Conservation (phyloP, 2,113 vertebrate species). For the Apteryx owenii region DNA sequence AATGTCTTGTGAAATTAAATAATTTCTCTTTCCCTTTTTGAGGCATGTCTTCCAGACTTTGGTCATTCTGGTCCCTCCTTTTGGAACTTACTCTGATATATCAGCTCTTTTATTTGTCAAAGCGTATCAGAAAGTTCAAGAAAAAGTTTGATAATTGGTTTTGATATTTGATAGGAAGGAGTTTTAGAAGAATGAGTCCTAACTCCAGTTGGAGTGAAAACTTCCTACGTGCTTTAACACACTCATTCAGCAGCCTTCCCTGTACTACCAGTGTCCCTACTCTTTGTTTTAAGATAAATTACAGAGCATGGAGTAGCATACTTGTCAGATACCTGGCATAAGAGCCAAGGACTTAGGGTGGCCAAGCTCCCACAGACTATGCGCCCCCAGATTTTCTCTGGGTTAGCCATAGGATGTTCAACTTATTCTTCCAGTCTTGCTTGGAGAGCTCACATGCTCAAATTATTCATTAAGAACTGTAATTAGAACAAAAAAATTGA, state of each 20-base stretch:
- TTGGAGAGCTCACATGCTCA: background rate
- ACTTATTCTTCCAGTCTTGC: background rate
- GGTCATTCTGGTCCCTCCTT: background rate
- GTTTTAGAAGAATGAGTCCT: background rate
- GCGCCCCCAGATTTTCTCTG: background rate
- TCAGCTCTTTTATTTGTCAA: background rate
- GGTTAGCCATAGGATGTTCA: background rate
- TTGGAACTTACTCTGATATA: background rate
- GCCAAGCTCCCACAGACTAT: background rate
- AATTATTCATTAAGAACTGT: background rate
- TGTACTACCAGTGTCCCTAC: background rate
- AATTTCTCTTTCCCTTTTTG: background rate
- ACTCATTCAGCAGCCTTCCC: background rate
- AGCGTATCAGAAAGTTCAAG: background rate
- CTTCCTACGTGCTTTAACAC: background rate
- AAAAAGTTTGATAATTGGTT: background rate
- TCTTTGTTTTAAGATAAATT: background rate
- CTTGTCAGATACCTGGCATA: background rate
- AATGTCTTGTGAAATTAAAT: background rate
- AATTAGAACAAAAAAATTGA: background rate
- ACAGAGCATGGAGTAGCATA: background rate
- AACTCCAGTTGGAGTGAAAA: background rate
- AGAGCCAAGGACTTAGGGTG: background rate
- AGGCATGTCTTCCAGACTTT: no score
- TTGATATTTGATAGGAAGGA: background rate